Evolutionary conservation across 2,113 vertebrate genomes (phyloP).

Genomic region (Corythoichthys intestinalis): DNA sequence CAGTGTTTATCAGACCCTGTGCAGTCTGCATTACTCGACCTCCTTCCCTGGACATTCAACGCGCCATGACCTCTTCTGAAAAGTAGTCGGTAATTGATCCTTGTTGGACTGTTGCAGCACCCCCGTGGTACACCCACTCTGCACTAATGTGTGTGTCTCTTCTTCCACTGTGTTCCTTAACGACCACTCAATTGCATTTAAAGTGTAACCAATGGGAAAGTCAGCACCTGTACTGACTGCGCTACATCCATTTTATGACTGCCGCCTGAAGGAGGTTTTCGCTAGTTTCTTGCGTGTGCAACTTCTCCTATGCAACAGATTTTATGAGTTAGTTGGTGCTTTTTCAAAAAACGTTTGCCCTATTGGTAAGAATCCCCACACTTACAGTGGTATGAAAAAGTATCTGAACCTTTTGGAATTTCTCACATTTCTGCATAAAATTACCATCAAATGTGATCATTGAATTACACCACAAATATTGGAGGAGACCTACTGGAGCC

Average conservation of each 20-base stretch:
- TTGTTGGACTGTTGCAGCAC: constrained; percentile 51
- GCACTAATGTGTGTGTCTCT: constrained; percentile 34
- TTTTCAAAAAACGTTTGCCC: background rate
- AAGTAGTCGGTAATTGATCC: constrained; percentile 71
- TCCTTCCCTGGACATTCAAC: constrained; percentile 55
- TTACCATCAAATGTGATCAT: too few relatives aligned
- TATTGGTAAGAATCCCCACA: background rate
- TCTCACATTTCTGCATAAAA: too few relatives aligned
- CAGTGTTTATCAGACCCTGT: constrained; percentile 48
- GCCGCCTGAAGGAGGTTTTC: background rate
- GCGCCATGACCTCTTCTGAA: constrained; percentile 67
- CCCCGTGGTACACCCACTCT: constrained; percentile 46
- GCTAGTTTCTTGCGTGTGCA: background rate
- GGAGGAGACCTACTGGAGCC: too few relatives aligned
- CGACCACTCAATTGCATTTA: constrained; percentile 43
- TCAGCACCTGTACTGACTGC: constrained; percentile 3
- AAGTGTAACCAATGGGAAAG: constrained; percentile 36
- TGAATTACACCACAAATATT: background rate
- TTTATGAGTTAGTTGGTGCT: background rate
- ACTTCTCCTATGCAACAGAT: background rate
- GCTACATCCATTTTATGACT: background rate
- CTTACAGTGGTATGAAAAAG: too few relatives aligned
- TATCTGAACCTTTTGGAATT: too few relatives aligned
- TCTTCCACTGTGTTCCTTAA: constrained; percentile 34
- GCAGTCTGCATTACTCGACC: constrained; percentile 64